Conservation (phyloP, 2,888 invertebrate species). For the Galerucella pusilla region DNA sequence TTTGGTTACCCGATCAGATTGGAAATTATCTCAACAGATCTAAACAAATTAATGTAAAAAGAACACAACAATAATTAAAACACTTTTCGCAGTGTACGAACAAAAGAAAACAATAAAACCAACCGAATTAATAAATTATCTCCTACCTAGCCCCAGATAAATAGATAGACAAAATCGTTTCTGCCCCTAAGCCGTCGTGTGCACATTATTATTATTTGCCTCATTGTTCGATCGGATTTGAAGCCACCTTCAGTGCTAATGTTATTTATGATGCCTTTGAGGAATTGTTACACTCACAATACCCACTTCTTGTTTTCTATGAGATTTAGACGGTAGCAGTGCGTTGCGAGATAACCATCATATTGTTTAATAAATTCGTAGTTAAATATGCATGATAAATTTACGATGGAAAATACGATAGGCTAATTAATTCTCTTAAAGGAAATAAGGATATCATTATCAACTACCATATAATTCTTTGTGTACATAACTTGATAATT, state of each 20-base stretch:
- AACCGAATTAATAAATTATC: no score
- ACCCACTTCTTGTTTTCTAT: constrained; percentile 15
- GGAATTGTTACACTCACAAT: constrained; percentile 50
- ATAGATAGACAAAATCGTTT: constrained; percentile 4
- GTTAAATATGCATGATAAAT: constrained; percentile 16
- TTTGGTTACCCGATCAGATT: no score
- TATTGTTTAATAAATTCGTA: constrained; percentile 43
- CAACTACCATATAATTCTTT: background rate
- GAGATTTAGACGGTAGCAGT: constrained; percentile 48
- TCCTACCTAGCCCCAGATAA: no score
- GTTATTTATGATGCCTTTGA: constrained; percentile 55
- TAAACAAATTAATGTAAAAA: no score
- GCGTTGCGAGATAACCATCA: constrained; percentile 47
- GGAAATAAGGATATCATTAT: background rate
- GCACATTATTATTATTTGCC: constrained; percentile 42
- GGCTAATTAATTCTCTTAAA: background rate
- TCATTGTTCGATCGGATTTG: constrained; percentile 38
- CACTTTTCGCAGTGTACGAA: no score
- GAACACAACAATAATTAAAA: no score
- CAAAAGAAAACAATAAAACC: no score
- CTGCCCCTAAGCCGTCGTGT: constrained; percentile 44
- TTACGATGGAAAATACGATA: background rate
- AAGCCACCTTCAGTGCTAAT: constrained; percentile 45
- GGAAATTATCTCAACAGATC: no score
- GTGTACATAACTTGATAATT: background rate